A percentile compares a stretch with the other conserved stretches of the same genome.
Conservation (phyloP, 2,888 invertebrate species). For the Automeris io region DNA sequence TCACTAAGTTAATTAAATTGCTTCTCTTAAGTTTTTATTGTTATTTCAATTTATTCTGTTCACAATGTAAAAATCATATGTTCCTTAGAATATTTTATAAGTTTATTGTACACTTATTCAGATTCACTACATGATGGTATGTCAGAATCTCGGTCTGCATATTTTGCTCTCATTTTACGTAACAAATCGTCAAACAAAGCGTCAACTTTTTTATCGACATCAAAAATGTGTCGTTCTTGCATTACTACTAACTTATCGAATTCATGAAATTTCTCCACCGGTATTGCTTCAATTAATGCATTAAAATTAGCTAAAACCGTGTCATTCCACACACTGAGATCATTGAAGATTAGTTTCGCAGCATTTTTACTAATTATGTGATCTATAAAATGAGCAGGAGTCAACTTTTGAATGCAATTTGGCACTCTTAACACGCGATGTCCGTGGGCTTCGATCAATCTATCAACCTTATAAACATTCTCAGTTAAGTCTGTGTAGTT, state of each 20-base stretch:
- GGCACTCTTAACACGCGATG: constrained; percentile 28
- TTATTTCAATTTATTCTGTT: no score
- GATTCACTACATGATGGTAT: constrained; percentile 20
- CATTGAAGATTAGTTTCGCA: background rate
- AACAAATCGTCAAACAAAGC: constrained; percentile 17
- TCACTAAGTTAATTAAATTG: no score
- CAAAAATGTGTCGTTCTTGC: constrained; percentile 10
- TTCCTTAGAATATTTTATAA: no score
- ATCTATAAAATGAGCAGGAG: constrained; percentile 13
- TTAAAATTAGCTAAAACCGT: background rate
- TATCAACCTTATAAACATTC: constrained; percentile 17
- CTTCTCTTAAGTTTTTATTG: no score
- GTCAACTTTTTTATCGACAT: constrained; percentile 20
- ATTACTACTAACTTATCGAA: constrained; percentile 5
- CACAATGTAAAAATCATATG: no score
- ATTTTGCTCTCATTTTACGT: background rate
- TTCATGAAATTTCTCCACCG: background rate
- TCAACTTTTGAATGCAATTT: constrained; percentile 17
- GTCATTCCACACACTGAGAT: background rate
- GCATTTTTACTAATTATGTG: background rate
- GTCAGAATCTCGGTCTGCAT: constrained; percentile 14
- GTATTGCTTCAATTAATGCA: background rate
- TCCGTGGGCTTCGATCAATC: constrained; percentile 17
- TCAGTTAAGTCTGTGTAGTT: constrained; percentile 20
- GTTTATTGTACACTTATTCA: constrained; percentile 14